phyloP scores from a whole-genome alignment of 2,888 invertebrate species.

The Lissonota sp. region DNA sequence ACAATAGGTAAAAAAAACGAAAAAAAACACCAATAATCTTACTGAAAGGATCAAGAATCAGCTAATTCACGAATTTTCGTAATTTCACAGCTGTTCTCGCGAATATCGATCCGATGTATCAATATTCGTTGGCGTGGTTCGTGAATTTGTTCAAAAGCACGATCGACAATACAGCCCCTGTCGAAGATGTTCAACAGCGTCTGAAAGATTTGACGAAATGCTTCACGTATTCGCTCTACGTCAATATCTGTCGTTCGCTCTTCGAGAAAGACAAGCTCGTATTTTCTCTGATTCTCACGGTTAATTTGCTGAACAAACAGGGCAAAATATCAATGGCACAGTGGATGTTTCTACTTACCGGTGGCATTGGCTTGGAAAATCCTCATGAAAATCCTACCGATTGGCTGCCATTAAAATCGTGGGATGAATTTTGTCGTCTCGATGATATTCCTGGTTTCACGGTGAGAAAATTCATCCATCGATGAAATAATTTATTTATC shows the following conservation, averaged over 20 bases:
- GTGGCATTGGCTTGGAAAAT: constrained; percentile 93
- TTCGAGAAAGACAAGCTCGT: constrained; percentile 98
- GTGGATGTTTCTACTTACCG: constrained; percentile 95
- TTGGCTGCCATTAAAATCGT: constrained; percentile 90
- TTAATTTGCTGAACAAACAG: constrained; percentile 89
- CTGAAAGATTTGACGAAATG: constrained; percentile 90
- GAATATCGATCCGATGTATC: constrained; percentile 98
- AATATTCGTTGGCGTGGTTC: constrained; percentile 97
- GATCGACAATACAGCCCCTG: constrained; percentile 94
- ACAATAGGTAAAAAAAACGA: constrained; percentile 91
- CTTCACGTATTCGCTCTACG: constrained; percentile 96
- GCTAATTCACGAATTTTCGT: background rate
- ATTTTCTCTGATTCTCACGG: constrained; percentile 91
- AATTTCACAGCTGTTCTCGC: constrained; percentile 90
- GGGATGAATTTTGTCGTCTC: constrained; percentile 92
- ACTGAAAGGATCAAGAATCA: constrained; percentile 12
- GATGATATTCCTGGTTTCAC: constrained; percentile 85
- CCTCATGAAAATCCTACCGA: constrained; percentile 88
- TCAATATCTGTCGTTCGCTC: constrained; percentile 96
- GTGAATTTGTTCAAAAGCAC: constrained; percentile 94
- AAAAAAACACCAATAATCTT: constrained; percentile 3
- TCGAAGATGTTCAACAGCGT: constrained; percentile 91
- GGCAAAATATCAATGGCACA: constrained; percentile 87
- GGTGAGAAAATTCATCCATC: constrained; percentile 64
- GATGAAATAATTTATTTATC: background rate